Conservation (phyloP, 64 coral and sea anemone species). For the Astreopora myriophthalma region DNA sequence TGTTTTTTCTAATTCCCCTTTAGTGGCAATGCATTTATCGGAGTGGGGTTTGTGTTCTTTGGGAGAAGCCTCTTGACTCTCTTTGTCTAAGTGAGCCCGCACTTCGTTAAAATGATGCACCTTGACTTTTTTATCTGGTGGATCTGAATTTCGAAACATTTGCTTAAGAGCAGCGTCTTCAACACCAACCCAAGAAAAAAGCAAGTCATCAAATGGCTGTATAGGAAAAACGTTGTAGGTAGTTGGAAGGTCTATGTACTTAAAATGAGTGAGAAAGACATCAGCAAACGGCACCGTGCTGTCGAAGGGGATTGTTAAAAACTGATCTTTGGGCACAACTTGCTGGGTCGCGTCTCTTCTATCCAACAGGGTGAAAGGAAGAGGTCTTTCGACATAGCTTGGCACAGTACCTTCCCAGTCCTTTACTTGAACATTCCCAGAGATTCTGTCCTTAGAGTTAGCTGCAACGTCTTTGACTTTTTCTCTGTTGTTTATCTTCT, state of each 20-base stretch:
- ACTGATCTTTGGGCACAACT: neutral
- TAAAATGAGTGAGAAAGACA: neutral
- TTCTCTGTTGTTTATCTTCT: too few species aligned
- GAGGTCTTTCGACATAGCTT: neutral
- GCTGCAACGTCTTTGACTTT: neutral
- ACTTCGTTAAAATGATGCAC: neutral
- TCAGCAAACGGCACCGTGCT: neutral
- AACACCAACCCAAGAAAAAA: neutral
- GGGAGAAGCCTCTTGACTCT: neutral
- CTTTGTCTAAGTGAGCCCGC: too few species aligned
- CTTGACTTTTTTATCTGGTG: neutral
- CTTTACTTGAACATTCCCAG: neutral
- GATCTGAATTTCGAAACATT: neutral
- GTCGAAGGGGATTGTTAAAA: neutral
- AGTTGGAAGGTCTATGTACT: neutral
- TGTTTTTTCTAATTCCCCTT: neutral
- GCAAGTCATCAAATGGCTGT: neutral
- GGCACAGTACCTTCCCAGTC: neutral
- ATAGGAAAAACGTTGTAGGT: neutral
- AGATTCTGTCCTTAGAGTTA: neutral
- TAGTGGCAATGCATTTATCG: neutral
- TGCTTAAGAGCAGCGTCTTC: neutral
- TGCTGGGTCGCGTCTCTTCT: neutral
- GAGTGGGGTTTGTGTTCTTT: neutral
- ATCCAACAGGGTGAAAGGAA: neutral